These are phyloP conservation scores for Chrysogorgia sp. DNA, from an alignment of 92 coral and sea anemone species.

Conservation along the genomic window DNA sequence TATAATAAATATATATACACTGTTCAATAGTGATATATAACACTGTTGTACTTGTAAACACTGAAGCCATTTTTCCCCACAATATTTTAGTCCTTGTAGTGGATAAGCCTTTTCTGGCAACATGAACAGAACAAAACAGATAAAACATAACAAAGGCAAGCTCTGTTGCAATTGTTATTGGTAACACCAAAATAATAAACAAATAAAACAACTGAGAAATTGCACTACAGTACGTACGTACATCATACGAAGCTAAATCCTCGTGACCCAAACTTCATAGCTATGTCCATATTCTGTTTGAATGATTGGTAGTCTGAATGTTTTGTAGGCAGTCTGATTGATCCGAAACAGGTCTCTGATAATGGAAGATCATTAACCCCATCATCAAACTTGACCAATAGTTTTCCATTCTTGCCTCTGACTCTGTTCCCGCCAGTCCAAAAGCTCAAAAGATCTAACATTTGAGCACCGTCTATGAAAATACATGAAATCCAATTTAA, in stretches of 20 bases:
- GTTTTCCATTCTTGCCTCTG: not conserved
- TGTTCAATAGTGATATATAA: too few relatives aligned
- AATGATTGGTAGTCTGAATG: conserved; percentile 40
- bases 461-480: conserved; percentile 12
- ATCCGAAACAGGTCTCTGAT: conserved; percentile 59
- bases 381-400: conserved; percentile 51
- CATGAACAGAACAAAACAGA: too few relatives aligned
- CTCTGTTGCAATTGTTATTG: too few relatives aligned
- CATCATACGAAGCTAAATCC: conserved; percentile 63
- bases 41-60: too few relatives aligned
- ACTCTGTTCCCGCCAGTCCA: conserved; percentile 42
- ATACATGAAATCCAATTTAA: conserved; percentile 1
- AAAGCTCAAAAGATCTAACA: conserved; percentile 14
- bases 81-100: too few relatives aligned
- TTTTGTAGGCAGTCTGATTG: conserved; percentile 56
- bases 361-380: conserved; percentile 54
- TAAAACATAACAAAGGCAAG: too few relatives aligned
- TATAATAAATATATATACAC: too few relatives aligned
- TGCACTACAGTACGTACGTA: too few relatives aligned
- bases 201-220: too few relatives aligned
- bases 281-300: conserved; percentile 62
- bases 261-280: conserved; percentile 57
- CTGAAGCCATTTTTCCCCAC: too few relatives aligned
- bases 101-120: too few relatives aligned
- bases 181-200: too few relatives aligned